phyloP scores from a whole-genome alignment of 2,797 vertebrate genomes.

The Syngnathus acus region DNA sequence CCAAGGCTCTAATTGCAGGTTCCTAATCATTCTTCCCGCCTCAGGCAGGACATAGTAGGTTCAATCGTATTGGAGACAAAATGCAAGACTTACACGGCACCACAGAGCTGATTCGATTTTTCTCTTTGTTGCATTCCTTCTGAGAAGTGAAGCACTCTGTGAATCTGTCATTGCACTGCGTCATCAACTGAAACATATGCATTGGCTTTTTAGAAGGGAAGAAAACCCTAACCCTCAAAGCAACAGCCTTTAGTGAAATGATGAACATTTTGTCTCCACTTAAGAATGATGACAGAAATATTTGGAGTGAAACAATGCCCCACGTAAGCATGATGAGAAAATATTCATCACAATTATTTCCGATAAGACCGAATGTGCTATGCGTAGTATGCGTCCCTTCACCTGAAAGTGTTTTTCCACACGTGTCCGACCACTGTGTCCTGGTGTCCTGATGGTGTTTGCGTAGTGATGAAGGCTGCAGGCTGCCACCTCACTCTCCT shows the following conservation, averaged over 20 bases:
- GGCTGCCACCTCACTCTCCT: conserved; percentile 84
- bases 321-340: not conserved
- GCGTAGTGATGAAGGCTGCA: conserved; percentile 84
- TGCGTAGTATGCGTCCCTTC: conserved; percentile 4
- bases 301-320: not conserved
- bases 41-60: not conserved
- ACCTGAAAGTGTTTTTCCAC: conserved; percentile 93
- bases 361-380: not conserved
- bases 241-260: no score
- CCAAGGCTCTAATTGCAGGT: no score
- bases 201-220: not conserved
- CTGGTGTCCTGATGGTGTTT: conserved; percentile 81
- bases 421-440: conserved; percentile 74
- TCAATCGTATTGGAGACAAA: not conserved
- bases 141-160: conserved; percentile 89
- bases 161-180: conserved; percentile 84
- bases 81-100: conserved; percentile 82
- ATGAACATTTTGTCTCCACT: no score
- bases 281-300: not conserved
- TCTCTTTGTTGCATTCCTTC: conserved; percentile 96
- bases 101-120: conserved; percentile 90
- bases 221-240: no score
- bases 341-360: not conserved
- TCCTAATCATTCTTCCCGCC: not conserved
- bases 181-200: conserved; percentile 73